A percentile compares a stretch with the other conserved stretches of the same genome.
Conservation (phyloP, 2,888 invertebrate genomes). For the Drosophila ezoana region DNA sequence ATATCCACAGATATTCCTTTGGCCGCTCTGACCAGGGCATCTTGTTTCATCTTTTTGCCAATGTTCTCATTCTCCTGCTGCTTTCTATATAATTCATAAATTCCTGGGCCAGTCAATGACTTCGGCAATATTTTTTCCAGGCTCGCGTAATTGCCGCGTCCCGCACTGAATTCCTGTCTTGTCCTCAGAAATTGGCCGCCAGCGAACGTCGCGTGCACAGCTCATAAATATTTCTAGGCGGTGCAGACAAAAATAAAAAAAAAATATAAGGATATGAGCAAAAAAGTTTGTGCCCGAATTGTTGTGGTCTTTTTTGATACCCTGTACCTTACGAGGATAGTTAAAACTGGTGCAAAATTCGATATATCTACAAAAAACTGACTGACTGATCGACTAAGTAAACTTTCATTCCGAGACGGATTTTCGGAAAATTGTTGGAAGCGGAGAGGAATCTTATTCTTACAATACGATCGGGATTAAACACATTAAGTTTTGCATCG, state of each 20-base stretch:
- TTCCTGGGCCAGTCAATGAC: conserved; percentile 68
- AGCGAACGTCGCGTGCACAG: conserved; percentile 47
- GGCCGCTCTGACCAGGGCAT: conserved; percentile 20
- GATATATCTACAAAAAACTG: too few relatives aligned
- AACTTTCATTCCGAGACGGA: too few relatives aligned
- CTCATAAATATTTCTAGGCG: conserved; percentile 72
- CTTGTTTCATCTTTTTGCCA: conserved; percentile 1
- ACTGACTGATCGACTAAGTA: too few relatives aligned
- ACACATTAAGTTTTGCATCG: too few relatives aligned
- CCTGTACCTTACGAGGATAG: neutral
- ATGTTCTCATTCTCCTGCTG: conserved; percentile 20
- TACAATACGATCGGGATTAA: too few relatives aligned
- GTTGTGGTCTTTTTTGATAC: neutral
- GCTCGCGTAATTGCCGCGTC: conserved; percentile 64
- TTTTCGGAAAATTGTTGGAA: too few relatives aligned
- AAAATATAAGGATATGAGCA: neutral
- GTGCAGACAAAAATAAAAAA: conserved; percentile 26
- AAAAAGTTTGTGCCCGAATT: neutral
- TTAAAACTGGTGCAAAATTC: too few relatives aligned
- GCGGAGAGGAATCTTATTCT: too few relatives aligned
- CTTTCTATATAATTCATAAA: conserved; percentile 68
- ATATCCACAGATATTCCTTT: conserved; percentile 71
- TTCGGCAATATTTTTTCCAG: conserved; percentile 60
- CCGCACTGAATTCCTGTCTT: conserved; percentile 59
- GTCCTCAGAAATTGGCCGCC: conserved; percentile 62